Base-by-base conservation (phyloP, 2,888 invertebrate genomes). In the Tachystola acroxantha region DNA sequence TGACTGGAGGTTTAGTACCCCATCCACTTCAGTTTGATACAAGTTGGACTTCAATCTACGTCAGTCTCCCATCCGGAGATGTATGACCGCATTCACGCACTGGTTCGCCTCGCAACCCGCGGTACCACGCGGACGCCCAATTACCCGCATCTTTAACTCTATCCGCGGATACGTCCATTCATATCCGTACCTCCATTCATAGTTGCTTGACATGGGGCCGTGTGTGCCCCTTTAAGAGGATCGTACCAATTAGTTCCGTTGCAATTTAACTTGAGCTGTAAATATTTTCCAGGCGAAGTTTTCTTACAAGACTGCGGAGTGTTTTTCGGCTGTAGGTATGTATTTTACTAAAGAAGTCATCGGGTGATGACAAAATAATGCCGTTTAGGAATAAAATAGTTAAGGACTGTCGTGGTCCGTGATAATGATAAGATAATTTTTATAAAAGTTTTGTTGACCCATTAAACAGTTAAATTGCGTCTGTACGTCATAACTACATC, bases 11-110 rank as follows among this genome's bases (percentile, higher is more conserved):
- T 45, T 55, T 48, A 53, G 52, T 50, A 32, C 36, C 42, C 36
- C 34, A 40, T 32, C 37, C 36, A 36, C 40, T 33, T 42, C 32
- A 42, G 34, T 19, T 32, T 24, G 28, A 36, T 37, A 42, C 42
- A 40, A 43, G 34, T 39, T 27, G 19, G 32, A 45, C 51, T 56
- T 63, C 60, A 61, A 68, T 68, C 61, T 58, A 63, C 55, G 61
- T 64, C 64, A 57, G 28, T 37, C 36, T 36, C 33, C 29, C 44
- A 35, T 41, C 39, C 26, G 26, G 44, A 51, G 52, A 59, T 49
- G 53, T 50, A 57, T 52, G 48, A 43, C 35, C 40, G 52, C 45
- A 57, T 59, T 57, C 50, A 57, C 41, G 34, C 42, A 42, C 36
- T 32, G 38, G 33, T 33, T 48, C 50, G 47, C 46, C 46, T 43